These are phyloP conservation scores for Ceryle rudis DNA, from an alignment of 2,797 vertebrate genomes.

Conservation along the genomic window DNA sequence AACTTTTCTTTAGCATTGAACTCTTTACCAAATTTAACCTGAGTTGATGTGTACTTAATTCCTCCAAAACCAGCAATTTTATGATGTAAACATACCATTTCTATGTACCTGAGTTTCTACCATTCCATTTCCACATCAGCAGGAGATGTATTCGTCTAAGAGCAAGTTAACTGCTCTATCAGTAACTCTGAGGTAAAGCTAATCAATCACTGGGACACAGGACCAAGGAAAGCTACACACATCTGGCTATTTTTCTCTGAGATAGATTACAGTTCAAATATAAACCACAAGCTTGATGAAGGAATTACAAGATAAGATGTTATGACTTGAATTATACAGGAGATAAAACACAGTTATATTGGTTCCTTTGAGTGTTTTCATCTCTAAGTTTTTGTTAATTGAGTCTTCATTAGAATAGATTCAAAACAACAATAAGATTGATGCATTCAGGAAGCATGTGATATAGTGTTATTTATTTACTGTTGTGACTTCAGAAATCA, in stretches of 20 bases:
- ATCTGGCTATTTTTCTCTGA: not conserved
- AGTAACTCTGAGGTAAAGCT: not conserved
- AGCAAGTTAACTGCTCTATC: not conserved
- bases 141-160: not conserved
- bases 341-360: not conserved
- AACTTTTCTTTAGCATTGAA: not conserved
- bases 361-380: not conserved
- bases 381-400: not conserved
- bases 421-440: not conserved
- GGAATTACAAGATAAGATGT: not conserved
- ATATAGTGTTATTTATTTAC: not conserved
- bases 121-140: not conserved
- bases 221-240: not conserved
- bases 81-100: not conserved
- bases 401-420: not conserved
- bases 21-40: not conserved
- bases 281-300: not conserved
- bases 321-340: not conserved
- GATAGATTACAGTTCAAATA: not conserved
- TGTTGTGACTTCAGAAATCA: not conserved
- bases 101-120: not conserved
- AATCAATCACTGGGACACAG: not conserved
- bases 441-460: not conserved
- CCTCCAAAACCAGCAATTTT: not conserved
- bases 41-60: not conserved